Base-by-base conservation (phyloP, 2,888 invertebrate genomes). In the Diaperis boleti region DNA sequence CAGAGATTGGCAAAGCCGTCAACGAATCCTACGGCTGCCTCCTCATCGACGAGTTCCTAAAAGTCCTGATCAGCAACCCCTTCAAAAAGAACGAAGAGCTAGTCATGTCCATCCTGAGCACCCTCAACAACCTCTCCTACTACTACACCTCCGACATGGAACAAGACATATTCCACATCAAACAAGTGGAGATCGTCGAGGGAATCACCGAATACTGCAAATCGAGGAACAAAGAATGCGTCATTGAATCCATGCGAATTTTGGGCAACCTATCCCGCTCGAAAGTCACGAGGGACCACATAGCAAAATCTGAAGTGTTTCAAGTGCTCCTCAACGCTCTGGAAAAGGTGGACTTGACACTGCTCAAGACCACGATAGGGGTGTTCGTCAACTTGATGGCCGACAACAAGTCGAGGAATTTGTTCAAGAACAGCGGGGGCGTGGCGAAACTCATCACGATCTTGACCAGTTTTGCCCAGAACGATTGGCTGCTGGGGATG, bases 41-140 rank as follows among this genome's bases (percentile, higher is more conserved):
- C 60, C 70, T 82, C 44, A 81, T 84, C 64, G 80, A 80, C 54
- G 81, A 81, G 74, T 80, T 82, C 66, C 67, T 82, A 11, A 82
- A 81, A 75, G 81, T 82, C n/a, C 67, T 82, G 11, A 81, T 82
- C 20, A 81, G 82, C 62, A 82, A 82, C 70, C 81, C 83, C 0
- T 81, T 82, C 75, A 85, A 80, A 52, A 86, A 86, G 69, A 86
- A 87, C 68, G 89, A 91, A 71, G 94, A 94, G 78, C 80, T 95
- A 39, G 86, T 92, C 1, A 85, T 92, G 63, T 92, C 93, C 3
- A 88, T 91, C 8, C 82, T 94, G 41, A 92, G 92, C 5, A 92
- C 94, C 0, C 83, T 95, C 64, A 95, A 94, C 80, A 95, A 95
- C 80, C 83, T 95, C 54, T 92, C 94, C 1, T 95, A 89, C 80